Percentiles rank a stretch among this genome's conserved stretches.
Conservation (phyloP, 2,113 vertebrate genomes). For the Sterrhoptilus dennistouni region DNA sequence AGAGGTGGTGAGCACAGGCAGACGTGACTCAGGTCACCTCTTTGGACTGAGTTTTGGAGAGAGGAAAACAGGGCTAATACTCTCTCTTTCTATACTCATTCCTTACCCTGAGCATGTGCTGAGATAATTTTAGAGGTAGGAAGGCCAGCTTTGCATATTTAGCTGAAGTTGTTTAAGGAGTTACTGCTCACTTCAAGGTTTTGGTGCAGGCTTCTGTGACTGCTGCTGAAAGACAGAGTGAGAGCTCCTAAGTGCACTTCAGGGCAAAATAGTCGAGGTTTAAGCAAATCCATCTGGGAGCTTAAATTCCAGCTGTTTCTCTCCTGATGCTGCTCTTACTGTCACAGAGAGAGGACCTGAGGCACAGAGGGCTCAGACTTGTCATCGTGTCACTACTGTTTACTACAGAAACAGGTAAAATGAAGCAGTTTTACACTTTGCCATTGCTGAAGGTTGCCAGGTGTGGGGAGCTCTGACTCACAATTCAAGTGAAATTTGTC, state of each 20-base stretch:
- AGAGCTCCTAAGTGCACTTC: background rate
- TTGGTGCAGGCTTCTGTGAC: background rate
- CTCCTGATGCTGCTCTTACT: background rate
- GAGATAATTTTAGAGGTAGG: background rate
- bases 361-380: background rate
- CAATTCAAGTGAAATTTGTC: background rate
- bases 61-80: background rate
- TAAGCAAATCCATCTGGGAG: background rate
- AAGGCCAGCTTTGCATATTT: background rate
- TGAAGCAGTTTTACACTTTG: background rate
- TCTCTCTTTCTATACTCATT: background rate
- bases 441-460: background rate
- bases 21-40: rapidly evolving
- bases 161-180: background rate
- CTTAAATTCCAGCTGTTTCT: background rate
- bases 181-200: background rate
- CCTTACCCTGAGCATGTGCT: background rate
- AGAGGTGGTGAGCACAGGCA: background rate
- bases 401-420: background rate
- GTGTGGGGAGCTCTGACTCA: background rate
- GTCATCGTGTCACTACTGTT: background rate
- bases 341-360: background rate
- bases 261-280: background rate
- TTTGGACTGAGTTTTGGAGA: background rate
- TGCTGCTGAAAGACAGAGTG: background rate